phyloP scores from a whole-genome alignment of 2,113 vertebrate species.

The Oxygymnocypris stewartii region DNA sequence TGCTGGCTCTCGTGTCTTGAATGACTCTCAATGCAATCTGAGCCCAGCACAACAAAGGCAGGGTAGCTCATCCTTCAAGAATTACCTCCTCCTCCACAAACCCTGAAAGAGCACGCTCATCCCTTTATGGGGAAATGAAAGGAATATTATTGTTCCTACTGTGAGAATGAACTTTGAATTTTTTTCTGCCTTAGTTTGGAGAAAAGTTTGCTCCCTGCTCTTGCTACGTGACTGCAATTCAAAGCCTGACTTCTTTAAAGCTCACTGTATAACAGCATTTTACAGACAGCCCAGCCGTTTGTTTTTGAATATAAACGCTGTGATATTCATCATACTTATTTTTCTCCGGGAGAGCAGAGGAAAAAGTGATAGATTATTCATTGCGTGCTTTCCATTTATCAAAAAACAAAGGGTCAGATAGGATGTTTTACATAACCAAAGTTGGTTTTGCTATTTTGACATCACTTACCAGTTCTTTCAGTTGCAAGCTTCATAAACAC shows the following conservation, averaged over 20 bases:
- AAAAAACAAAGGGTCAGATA: slow-evolving; percentile 27
- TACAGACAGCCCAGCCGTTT: not conserved
- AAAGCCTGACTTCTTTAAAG: not conserved
- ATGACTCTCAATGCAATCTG: slow-evolving; percentile 59
- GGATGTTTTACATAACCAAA: slow-evolving; percentile 13
- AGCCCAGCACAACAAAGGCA: slow-evolving; percentile 57
- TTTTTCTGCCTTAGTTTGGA: slow-evolving; percentile 19
- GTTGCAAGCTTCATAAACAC: not conserved
- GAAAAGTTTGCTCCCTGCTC: slow-evolving; percentile 25
- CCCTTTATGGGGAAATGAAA: slow-evolving; percentile 10
- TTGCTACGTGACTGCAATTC: slow-evolving; percentile 27
- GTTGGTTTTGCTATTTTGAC: slow-evolving; percentile 7
- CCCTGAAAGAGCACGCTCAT: slow-evolving; percentile 10
- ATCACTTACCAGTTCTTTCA: not conserved
- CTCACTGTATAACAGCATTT: slow-evolving; percentile 27
- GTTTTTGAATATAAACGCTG: slow-evolving; percentile 40
- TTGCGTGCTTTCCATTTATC: slow-evolving; percentile 19
- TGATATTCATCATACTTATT: slow-evolving; percentile 26
- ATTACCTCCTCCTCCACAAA: slow-evolving; percentile 38
- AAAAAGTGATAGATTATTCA: slow-evolving; percentile 40
- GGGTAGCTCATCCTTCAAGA: slow-evolving; percentile 53
- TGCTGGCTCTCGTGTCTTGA: slow-evolving; percentile 48
- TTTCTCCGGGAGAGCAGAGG: not conserved
- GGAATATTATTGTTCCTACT: slow-evolving; percentile 34
- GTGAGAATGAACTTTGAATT: not conserved